Percentiles rank a stretch among this genome's conserved stretches.
Conservation (phyloP, 2,113 vertebrate species). For the Gallinago undulata region DNA sequence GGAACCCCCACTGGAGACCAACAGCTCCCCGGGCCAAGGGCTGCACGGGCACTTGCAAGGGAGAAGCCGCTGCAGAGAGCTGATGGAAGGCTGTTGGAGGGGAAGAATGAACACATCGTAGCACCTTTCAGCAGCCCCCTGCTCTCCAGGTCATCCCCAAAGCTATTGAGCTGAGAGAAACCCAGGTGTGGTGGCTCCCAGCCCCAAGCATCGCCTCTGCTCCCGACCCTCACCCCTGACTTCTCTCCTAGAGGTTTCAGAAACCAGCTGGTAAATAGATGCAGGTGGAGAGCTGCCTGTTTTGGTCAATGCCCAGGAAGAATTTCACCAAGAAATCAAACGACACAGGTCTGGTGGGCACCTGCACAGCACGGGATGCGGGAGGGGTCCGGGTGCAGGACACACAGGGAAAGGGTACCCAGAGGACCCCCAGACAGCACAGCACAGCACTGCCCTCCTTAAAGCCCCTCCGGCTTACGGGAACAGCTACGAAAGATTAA, state of each 20-base stretch:
- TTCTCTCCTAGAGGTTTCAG: neutral
- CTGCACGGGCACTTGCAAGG: neutral
- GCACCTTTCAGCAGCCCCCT: neutral
- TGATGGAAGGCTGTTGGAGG: neutral
- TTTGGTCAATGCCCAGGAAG: neutral
- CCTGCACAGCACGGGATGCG: neutral
- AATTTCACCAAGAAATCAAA: neutral
- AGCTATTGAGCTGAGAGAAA: fast-evolving
- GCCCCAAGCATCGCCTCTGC: neutral
- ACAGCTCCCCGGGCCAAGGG: neutral
- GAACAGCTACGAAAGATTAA: neutral
- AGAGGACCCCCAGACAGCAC: neutral
- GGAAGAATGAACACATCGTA: fast-evolving
- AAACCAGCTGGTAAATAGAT: fast-evolving
- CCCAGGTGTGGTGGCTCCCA: fast-evolving
- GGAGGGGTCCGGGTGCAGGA: neutral
- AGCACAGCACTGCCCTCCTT: neutral
- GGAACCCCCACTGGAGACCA: neutral
- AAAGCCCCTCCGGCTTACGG: neutral
- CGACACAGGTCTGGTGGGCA: neutral
- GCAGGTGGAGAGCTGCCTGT: fast-evolving
- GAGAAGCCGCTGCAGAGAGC: neutral
- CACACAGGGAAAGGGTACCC: neutral
- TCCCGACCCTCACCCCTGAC: neutral
- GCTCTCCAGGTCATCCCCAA: neutral